phyloP scores from a whole-genome alignment of 2,888 invertebrate species.

The Eristalinus aeneus region DNA sequence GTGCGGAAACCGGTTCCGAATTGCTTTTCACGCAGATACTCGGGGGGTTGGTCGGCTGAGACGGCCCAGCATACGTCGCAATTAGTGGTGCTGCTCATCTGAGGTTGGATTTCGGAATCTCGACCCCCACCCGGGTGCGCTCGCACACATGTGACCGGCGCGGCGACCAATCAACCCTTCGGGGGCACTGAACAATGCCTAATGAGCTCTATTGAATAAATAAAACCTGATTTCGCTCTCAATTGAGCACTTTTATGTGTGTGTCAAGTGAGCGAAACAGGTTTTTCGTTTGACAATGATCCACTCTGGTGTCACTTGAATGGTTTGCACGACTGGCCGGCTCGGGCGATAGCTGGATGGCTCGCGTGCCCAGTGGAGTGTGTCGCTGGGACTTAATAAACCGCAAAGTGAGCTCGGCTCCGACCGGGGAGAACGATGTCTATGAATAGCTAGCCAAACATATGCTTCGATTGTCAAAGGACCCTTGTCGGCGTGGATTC shows the following conservation, averaged over 20 bases:
- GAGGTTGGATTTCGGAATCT: not conserved
- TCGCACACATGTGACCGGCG: not conserved
- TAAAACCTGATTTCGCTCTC: conserved; percentile 64
- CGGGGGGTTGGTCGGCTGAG: conserved; percentile 22
- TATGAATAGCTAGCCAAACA: conserved; percentile 66
- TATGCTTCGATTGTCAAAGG: conserved; percentile 69
- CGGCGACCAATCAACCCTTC: conserved; percentile 6
- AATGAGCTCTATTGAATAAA: conserved; percentile 64
- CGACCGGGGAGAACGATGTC: not conserved
- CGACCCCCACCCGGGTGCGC: not conserved
- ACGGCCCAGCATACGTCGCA: conserved; percentile 34
- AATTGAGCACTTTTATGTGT: conserved; percentile 67
- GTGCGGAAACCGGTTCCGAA: conserved; percentile 56
- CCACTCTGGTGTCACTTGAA: conserved; percentile 70
- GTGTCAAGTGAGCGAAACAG: conserved; percentile 55
- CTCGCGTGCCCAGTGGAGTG: conserved; percentile 56
- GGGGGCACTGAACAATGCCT: conserved; percentile 56
- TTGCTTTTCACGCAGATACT: conserved; percentile 21
- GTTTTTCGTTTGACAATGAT: conserved; percentile 70
- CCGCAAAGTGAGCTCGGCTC: conserved; percentile 56
- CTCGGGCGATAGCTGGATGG: conserved; percentile 2
- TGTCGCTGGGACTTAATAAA: conserved; percentile 63
- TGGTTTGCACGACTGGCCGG: conserved; percentile 47
- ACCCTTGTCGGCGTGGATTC: conserved; percentile 45
- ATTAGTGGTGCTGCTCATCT: conserved; percentile 31